Evolutionary conservation across 2,113 vertebrate genomes (phyloP), one percentile per base, ranked within the genome.

Genomic region (Nannospalax galili): DNA sequence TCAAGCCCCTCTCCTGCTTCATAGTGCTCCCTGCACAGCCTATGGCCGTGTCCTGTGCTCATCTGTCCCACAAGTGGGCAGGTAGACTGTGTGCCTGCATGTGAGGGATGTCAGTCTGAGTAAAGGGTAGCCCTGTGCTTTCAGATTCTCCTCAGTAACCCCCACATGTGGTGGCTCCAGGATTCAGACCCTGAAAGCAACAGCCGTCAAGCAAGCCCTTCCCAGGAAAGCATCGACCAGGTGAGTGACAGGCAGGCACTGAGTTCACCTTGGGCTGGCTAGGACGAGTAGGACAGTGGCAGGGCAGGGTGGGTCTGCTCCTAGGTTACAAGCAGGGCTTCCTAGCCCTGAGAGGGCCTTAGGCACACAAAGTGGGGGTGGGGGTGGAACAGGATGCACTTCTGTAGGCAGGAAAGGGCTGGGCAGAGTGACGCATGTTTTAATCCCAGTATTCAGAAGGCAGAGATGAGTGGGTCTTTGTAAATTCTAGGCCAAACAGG

Each of bases 141-240:
- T 10, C 35, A 99, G 98, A 96, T 98, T 91, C 98, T 99, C 82
- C 95, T 99, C 72, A 97, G 98, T 77, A 98, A 98, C 60, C 98
- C 98, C 0, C 97, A 97, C 67, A 95, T 98, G 92, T 92, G 98
- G 73, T 73, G 98, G 96, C 77, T 97, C 65, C 96, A 95, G 0
- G 96, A 98, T 40, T 84, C 90, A 0, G 97, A 93, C 48, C 58
- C 98, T 75, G 91, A 98, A n/a, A 88, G 69, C 32, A 88, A 58
- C 56, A 70, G 7, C 40, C 98, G 1, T 26, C 98, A 93, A 37
- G 98, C 98, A 89, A 97, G 98, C 7, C 97, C 98, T 89, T 96
- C 98, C 26, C 98, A 98, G 93, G 98, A 98, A 95, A 98, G 92
- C 40, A 92, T 99, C 26, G 97, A 98, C 75, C 98, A 98, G 60